These are phyloP conservation scores for Neodiprion virginianus DNA, from an alignment of 1,140 invertebrate species.

Conservation along the genomic window DNA sequence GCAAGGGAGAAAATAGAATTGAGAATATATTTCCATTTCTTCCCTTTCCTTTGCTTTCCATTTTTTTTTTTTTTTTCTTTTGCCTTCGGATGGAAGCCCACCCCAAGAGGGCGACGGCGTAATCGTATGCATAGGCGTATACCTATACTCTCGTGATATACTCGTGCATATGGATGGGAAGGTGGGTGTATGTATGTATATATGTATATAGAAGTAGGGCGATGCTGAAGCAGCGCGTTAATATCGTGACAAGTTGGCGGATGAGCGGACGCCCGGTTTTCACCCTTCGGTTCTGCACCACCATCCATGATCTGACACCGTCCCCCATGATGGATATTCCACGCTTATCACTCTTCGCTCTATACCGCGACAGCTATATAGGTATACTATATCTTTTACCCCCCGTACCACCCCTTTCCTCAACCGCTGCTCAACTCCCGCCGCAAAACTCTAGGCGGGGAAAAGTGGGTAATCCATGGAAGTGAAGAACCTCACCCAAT, in stretches of 20 bases:
- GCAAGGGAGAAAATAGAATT: too few species aligned
- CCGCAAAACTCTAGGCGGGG: not conserved
- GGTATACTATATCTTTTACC: not conserved
- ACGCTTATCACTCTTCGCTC: constrained; percentile 34
- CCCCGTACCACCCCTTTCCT: constrained; percentile 18
- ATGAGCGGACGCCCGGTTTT: constrained; percentile 30
- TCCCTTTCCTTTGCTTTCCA: not conserved
- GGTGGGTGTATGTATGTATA: too few species aligned
- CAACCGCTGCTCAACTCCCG: constrained; percentile 26
- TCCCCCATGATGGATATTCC: constrained; percentile 42
- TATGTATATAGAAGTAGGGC: not conserved
- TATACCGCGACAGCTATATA: not conserved
- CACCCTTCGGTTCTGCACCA: constrained; percentile 26
- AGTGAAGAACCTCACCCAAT: constrained; percentile 28
- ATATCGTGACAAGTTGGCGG: constrained; percentile 39
- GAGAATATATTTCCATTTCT: too few species aligned
- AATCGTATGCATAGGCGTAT: too few species aligned
- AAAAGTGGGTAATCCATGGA: constrained; percentile 22
- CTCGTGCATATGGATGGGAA: too few species aligned
- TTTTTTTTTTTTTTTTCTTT: constrained; percentile 1
- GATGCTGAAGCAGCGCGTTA: constrained; percentile 32
- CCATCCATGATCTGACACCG: constrained; percentile 26
- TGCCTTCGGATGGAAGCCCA: not conserved
- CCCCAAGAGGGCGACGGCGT: too few species aligned
- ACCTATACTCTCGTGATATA: too few species aligned